phyloP scores from a whole-genome alignment of 2,113 vertebrate species.

The Caracal caracal region DNA sequence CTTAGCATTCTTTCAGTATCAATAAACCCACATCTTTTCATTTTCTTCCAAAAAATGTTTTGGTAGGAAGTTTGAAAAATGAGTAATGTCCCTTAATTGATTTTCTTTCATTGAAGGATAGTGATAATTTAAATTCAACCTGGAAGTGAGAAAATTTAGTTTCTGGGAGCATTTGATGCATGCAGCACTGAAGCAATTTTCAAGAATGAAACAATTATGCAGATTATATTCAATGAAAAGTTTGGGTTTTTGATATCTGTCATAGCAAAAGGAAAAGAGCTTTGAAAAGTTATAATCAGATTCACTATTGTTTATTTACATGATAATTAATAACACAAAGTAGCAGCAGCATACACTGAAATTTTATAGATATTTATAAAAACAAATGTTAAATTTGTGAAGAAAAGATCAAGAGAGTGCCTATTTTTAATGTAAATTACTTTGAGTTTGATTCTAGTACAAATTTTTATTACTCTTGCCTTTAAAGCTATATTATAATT shows the following conservation, averaged over 20 bases:
- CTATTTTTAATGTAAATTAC: background rate
- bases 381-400: background rate
- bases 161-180: background rate
- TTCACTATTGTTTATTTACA: background rate
- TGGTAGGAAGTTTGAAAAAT: background rate
- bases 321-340: background rate
- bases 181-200: background rate
- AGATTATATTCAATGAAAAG: background rate
- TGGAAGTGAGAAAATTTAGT: background rate
- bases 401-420: background rate
- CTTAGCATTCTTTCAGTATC: background rate
- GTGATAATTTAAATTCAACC: background rate
- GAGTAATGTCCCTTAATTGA: background rate
- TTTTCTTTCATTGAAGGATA: background rate
- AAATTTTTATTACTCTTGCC: background rate
- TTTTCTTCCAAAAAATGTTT: background rate
- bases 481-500: background rate
- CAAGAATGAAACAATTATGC: background rate
- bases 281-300: background rate
- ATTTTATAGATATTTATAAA: slow-evolving; percentile 29
- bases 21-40: background rate
- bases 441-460: background rate
- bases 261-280: background rate
- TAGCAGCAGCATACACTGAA: background rate
- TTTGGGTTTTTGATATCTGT: background rate